phyloP scores from a whole-genome alignment of 2,797 vertebrate species.

The Poecile montanus region DNA sequence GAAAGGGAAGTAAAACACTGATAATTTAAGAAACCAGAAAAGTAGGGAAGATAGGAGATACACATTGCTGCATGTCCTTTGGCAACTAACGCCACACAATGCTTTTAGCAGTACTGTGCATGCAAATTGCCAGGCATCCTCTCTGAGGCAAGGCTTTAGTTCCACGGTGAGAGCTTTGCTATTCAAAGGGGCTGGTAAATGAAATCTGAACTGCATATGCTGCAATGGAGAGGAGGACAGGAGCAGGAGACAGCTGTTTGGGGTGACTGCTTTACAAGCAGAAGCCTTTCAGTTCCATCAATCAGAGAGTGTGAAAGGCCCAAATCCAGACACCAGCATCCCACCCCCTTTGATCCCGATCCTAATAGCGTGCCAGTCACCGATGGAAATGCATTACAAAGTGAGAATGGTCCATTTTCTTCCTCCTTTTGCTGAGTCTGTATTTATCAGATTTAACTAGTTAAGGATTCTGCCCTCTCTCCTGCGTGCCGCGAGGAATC shows the following conservation, averaged over 20 bases:
- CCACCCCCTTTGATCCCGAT: slow-evolving; percentile 76
- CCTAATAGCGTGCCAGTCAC: slow-evolving; percentile 77
- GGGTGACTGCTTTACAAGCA: slow-evolving; percentile 75
- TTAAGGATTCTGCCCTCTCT: slow-evolving; percentile 47
- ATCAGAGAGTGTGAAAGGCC: slow-evolving; percentile 75
- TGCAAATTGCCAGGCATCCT: slow-evolving; percentile 59
- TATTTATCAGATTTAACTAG: slow-evolving; percentile 71
- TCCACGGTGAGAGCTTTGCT: slow-evolving; percentile 58
- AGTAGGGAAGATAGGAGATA: slow-evolving; percentile 64
- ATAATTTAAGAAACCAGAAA: slow-evolving; percentile 76
- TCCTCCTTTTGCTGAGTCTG: slow-evolving; percentile 25
- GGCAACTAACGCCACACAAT: slow-evolving; percentile 29
- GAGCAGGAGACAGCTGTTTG: slow-evolving; percentile 74
- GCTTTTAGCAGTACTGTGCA: slow-evolving; percentile 20
- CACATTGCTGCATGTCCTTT: slow-evolving; percentile 64
- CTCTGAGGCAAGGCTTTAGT: slow-evolving; percentile 53
- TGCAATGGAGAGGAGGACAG: slow-evolving; percentile 71
- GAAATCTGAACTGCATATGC: slow-evolving; percentile 72
- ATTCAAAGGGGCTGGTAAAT: slow-evolving; percentile 73
- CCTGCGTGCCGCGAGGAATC: neutral
- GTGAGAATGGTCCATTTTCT: slow-evolving; percentile 39
- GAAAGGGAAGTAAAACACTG: slow-evolving; percentile 77
- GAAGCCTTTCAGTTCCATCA: slow-evolving; percentile 73
- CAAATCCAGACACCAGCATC: slow-evolving; percentile 72
- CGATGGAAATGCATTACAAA: slow-evolving; percentile 47